phyloP scores from a whole-genome alignment of 2,113 vertebrate genomes.

The Meriones unguiculatus region DNA sequence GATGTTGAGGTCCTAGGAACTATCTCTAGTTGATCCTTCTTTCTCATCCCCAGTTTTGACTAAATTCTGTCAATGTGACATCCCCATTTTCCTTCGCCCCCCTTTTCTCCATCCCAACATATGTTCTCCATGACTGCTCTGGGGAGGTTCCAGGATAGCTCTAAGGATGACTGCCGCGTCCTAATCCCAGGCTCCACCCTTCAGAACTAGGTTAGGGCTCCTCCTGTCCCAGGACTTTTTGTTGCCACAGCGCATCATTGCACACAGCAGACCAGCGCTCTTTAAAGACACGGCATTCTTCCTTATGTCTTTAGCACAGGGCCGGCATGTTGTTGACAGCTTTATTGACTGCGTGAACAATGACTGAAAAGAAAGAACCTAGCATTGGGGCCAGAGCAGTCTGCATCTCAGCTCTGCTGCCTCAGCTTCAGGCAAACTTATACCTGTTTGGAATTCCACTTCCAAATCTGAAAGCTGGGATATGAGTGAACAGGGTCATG shows the following conservation, averaged over 20 bases:
- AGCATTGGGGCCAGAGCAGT: not conserved
- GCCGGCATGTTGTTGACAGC: not conserved
- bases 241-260: not conserved
- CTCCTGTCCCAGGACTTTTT: not conserved
- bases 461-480: conserved; percentile 43
- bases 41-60: not conserved
- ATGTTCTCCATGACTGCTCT: not conserved
- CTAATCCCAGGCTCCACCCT: not conserved
- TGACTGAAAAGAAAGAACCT: not conserved
- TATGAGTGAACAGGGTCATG: not conserved
- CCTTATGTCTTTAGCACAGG: not conserved
- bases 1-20: not conserved
- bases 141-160: not conserved
- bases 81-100: not conserved
- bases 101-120: not conserved
- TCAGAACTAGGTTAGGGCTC: conserved; percentile 16
- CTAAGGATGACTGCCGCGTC: not conserved
- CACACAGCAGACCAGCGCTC: not conserved
- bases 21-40: not conserved
- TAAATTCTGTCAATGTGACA: not conserved
- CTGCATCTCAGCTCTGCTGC: not conserved
- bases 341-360: not conserved
- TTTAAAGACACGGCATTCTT: not conserved
- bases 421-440: conserved; percentile 12
- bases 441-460: conserved; percentile 9